A percentile compares a stretch with the other conserved stretches of the same genome.
Conservation (phyloP, 2,113 vertebrate genomes). For the Eulemur rufifrons region DNA sequence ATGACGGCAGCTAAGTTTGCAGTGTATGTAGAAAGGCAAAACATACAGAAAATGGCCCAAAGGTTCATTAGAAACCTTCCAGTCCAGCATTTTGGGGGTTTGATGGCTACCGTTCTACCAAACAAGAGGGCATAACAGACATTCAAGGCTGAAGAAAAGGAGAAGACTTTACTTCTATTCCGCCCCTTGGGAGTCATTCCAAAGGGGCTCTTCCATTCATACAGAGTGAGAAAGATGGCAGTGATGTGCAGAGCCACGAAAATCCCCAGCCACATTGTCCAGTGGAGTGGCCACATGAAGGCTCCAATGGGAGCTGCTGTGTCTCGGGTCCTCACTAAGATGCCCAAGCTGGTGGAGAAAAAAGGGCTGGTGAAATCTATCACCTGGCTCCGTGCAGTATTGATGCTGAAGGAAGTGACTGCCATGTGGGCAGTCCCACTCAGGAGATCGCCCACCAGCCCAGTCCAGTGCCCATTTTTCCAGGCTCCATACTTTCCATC, state of each 20-base stretch:
- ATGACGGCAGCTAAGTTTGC: conserved; percentile 92
- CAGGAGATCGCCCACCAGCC: conserved; percentile 89
- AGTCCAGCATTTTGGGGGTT: conserved; percentile 92
- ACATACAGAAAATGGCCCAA: conserved; percentile 93
- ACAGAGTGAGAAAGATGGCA: conserved; percentile 89
- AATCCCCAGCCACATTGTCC: conserved; percentile 93
- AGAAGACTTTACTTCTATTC: conserved; percentile 90
- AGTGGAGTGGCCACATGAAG: conserved; percentile 93
- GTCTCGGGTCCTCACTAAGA: conserved; percentile 89
- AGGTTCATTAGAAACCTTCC: conserved; percentile 92
- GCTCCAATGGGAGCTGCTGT: conserved; percentile 91
- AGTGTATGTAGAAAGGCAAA: conserved; percentile 91
- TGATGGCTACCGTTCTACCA: conserved; percentile 90
- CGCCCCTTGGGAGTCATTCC: conserved; percentile 90
- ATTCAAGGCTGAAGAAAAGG: conserved; percentile 90
- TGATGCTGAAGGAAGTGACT: conserved; percentile 91
- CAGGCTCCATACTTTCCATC: conserved; percentile 91
- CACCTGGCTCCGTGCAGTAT: conserved; percentile 89
- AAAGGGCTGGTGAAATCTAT: conserved; percentile 92
- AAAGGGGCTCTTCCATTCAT: conserved; percentile 92
- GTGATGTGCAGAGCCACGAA: conserved; percentile 91
- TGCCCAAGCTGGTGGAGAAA: conserved; percentile 91
- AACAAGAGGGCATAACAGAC: conserved; percentile 91
- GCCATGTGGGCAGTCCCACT: conserved; percentile 89
- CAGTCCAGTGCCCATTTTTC: conserved; percentile 90